Percentiles rank a stretch among this genome's conserved stretches.
Evolutionary conservation across 2,888 invertebrate species (phyloP).

Genomic region (Ischnura elegans): DNA sequence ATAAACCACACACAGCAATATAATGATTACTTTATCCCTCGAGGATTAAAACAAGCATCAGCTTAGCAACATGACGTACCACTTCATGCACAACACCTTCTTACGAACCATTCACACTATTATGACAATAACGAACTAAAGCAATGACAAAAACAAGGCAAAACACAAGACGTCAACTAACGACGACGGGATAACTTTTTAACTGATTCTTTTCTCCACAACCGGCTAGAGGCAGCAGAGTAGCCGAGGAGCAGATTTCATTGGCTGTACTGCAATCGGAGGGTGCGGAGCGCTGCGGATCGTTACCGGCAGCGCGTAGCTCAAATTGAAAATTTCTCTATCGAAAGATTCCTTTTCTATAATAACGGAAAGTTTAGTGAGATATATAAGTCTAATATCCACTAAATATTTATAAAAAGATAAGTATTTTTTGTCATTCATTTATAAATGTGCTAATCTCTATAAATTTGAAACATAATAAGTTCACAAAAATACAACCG

Average conservation of each 20-base stretch:
- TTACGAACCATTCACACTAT: background rate
- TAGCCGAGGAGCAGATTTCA: background rate
- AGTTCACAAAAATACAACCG: no score
- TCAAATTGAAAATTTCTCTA: conserved; percentile 8
- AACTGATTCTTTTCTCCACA: conserved; percentile 17
- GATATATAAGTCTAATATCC: no score
- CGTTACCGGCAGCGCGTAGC: conserved; percentile 22
- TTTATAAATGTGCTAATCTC: no score
- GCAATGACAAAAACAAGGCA: background rate
- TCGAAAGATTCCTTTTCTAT: no score
- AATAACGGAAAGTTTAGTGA: no score
- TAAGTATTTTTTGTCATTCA: no score
- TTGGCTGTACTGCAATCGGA: conserved; percentile 17
- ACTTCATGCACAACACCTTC: background rate
- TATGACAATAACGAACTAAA: background rate
- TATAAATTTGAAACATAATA: no score
- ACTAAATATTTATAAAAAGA: no score
- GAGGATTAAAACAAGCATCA: background rate
- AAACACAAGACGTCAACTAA: background rate
- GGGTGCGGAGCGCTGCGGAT: background rate
- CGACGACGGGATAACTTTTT: conserved; percentile 6
- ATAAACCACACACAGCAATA: conserved; percentile 8
- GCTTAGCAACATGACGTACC: background rate
- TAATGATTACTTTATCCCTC: background rate
- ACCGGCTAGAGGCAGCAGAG: conserved; percentile 39